Evolutionary conservation across 2,113 vertebrate genomes (phyloP), one percentile per base, ranked within the genome.

Genomic region (Oryzias celebensis): DNA sequence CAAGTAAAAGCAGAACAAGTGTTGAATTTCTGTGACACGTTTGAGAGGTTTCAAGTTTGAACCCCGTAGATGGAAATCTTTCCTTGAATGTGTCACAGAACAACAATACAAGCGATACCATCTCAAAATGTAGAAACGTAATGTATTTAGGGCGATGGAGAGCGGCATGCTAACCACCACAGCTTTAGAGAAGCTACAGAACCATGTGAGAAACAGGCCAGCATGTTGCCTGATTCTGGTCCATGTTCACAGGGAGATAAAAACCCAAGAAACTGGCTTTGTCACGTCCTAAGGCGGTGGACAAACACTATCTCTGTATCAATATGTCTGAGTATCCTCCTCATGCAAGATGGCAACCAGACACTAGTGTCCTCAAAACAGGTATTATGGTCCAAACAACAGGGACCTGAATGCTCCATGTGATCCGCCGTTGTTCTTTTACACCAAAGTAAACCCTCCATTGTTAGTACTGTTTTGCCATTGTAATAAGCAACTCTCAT

Each of bases 301-400:
- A 49, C 26, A 26, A 52, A 12, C 68, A 36, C 50, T 44, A 44
- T 22, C 31, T 26, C 17, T 20, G 43, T 52, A 69, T 68, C 66
- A 41, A 46, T 12, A 24, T 61, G 45, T 72, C 52, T 46, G 36
- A 42, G 31, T 2, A 28, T 36, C 49, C n/a, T 82, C 61, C 55
- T 66, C 18, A 43, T 10, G 17, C 47, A 68, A n/a, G 46, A 69
- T 1, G 31, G 77, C 58, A 88, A 88, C 59, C 54, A 51, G 81
- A 89, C 65, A 75, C 83, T 46, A 3, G 23, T 83, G 74, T 80
- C 65, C 75, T 68, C 18, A 71, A 65, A 80, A 78, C 17, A 1
- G 7, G 28, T 48, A 73, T 77, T 81, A 72, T 82, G 22, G 53
- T 20, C 36, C 20, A 2, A 48, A 68, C 71, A 71, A 72, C 24